A percentile compares a stretch with the other conserved stretches of the same genome.
Evolutionary conservation across 2,113 vertebrate species (phyloP).

Genomic region (Alces alces): DNA sequence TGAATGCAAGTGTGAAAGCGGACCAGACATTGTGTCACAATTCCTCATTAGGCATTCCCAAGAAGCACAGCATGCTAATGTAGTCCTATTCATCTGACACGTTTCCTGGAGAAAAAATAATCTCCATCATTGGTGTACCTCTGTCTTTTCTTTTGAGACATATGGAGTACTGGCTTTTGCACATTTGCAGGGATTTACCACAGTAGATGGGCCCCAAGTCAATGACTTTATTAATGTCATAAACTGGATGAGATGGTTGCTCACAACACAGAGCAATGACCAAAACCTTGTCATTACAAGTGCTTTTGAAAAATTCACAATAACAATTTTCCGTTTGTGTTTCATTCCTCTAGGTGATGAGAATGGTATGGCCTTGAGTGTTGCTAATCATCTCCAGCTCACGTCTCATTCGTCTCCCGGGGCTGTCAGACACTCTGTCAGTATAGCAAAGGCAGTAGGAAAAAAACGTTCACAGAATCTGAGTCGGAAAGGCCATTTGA

Average conservation of each 20-base stretch:
- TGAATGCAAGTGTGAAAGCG: background rate
- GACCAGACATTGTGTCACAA: background rate
- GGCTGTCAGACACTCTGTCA: background rate
- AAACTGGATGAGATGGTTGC: background rate
- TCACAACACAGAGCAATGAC: background rate
- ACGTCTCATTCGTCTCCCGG: background rate
- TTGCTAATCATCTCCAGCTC: background rate
- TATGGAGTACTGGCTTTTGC: background rate
- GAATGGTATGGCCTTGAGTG: background rate
- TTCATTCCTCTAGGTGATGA: background rate
- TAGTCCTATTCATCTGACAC: background rate
- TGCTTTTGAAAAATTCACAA: background rate
- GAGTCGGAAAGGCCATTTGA: background rate
- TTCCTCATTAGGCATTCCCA: background rate
- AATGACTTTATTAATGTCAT: background rate
- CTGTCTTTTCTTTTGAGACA: slow-evolving; percentile 12
- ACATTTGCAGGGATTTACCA: background rate
- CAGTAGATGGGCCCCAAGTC: background rate
- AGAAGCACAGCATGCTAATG: background rate
- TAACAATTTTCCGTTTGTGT: background rate
- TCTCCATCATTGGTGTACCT: background rate
- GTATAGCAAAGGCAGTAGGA: background rate
- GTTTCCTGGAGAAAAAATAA: background rate
- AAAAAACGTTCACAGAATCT: background rate
- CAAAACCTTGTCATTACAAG: background rate